A percentile compares a stretch with the other conserved stretches of the same genome.
These are phyloP conservation scores for Phyllotreta cruciferae DNA, from an alignment of 2,888 invertebrate species.

Conservation along the genomic window DNA sequence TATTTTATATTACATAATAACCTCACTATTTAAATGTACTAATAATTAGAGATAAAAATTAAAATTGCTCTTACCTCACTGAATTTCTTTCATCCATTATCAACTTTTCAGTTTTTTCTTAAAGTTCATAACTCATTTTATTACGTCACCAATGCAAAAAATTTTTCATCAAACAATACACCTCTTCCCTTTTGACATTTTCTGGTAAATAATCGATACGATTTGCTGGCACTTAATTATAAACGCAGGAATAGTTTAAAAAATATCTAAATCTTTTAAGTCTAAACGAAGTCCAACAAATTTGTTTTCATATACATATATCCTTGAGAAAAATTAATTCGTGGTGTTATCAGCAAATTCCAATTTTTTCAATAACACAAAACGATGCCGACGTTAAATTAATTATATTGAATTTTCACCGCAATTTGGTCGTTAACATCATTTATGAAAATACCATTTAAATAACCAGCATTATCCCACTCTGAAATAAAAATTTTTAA, in stretches of 20 bases:
- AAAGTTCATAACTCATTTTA: conserved; percentile 36
- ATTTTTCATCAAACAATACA: conserved; percentile 28
- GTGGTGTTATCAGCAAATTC: conserved; percentile 16
- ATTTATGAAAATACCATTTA: neutral
- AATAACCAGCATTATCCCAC: neutral
- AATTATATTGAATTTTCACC: neutral
- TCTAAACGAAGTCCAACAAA: no score
- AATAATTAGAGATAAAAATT: conserved; percentile 3
- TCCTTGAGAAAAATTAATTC: conserved; percentile 19
- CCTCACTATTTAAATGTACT: conserved; percentile 2
- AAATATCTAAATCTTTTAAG: no score
- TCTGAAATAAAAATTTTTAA: conserved; percentile 3
- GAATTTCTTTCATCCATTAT: conserved; percentile 24
- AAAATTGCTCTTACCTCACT: conserved; percentile 29
- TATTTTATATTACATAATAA: conserved; percentile 17
- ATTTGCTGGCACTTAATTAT: conserved; percentile 13
- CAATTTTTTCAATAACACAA: conserved; percentile 1
- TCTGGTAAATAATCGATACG: conserved; percentile 27
- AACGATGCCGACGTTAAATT: neutral
- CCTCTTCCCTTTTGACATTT: conserved; percentile 31
- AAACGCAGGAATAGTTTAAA: neutral
- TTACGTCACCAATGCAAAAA: conserved; percentile 36
- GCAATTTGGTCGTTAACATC: conserved; percentile 1
- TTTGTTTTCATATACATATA: neutral
- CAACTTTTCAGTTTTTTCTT: conserved; percentile 27